A percentile compares a stretch with the other conserved stretches of the same genome.
These are phyloP conservation scores for Linyphia triangularis DNA, from an alignment of 2,888 invertebrate genomes.

Conservation along the genomic window DNA sequence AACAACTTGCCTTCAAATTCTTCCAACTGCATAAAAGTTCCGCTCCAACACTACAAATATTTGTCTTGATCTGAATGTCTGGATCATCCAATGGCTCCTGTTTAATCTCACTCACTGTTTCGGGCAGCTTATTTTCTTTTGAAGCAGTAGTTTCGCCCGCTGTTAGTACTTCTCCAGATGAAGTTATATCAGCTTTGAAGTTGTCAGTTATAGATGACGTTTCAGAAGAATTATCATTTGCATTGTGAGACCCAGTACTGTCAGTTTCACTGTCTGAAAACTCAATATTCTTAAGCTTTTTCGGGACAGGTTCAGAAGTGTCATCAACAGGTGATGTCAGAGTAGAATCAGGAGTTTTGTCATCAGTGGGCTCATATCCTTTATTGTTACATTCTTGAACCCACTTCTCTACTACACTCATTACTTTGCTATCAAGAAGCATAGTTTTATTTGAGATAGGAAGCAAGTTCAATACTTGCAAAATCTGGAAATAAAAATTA, in stretches of 20 bases:
- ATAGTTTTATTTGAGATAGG: constrained; percentile 96
- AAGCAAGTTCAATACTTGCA: constrained; percentile 89
- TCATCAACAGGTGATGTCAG: constrained; percentile 18
- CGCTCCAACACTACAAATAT: constrained; percentile 78
- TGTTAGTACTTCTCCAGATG: background rate
- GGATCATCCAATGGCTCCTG: constrained; percentile 37
- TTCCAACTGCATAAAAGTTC: constrained; percentile 88
- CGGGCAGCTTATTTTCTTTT: background rate
- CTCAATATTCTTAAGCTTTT: constrained; percentile 75
- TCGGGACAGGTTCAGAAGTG: constrained; percentile 24
- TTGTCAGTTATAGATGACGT: constrained; percentile 15
- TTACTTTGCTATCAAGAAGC: constrained; percentile 94
- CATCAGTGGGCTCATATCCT: constrained; percentile 37
- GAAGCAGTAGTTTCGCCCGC: background rate
- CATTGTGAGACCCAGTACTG: constrained; percentile 53
- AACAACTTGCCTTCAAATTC: constrained; percentile 80
- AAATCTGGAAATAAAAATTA: constrained; percentile 82
- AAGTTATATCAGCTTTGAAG: constrained; percentile 19
- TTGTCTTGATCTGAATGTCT: constrained; percentile 6
- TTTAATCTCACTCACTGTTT: background rate
- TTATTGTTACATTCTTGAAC: constrained; percentile 53
- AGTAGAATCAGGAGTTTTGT: background rate
- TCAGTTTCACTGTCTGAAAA: constrained; percentile 72
- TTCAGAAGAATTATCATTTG: constrained; percentile 37
- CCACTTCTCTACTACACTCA: constrained; percentile 92